A percentile compares a stretch with the other conserved stretches of the same genome.
Evolutionary conservation across 2,113 vertebrate species (phyloP).

Genomic region (Okapia johnstoni): DNA sequence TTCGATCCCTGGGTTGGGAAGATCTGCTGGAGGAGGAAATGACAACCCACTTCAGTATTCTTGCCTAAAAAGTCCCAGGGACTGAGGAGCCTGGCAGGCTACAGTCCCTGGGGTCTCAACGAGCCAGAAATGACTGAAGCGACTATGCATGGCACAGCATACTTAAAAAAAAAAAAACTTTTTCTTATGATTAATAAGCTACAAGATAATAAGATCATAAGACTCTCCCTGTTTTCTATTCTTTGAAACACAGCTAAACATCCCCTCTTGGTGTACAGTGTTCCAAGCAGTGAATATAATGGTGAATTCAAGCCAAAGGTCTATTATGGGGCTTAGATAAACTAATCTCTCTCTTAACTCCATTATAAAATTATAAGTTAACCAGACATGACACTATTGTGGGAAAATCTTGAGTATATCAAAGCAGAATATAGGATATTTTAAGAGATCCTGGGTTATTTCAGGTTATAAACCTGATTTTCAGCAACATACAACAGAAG

Average conservation of each 20-base stretch:
- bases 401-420: neutral
- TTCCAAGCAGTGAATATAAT: neutral
- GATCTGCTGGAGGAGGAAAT: neutral
- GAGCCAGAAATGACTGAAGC: neutral
- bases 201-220: neutral
- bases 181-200: neutral
- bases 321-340: neutral
- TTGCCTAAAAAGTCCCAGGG: neutral
- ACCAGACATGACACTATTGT: neutral
- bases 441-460: neutral
- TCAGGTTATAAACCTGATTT: neutral
- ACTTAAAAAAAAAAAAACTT: neutral
- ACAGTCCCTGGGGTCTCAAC: neutral
- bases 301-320: conserved; percentile 11
- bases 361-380: neutral
- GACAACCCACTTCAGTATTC: neutral
- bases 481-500: neutral
- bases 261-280: neutral
- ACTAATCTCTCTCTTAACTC: neutral
- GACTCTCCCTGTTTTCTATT: neutral
- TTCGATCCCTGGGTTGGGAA: neutral
- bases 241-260: neutral
- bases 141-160: neutral
- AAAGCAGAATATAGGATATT: neutral
- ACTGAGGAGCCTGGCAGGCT: neutral